A percentile compares a stretch with the other conserved stretches of the same genome.
Conservation (phyloP, 2,113 vertebrate species). For the Xyrauchen texanus region DNA sequence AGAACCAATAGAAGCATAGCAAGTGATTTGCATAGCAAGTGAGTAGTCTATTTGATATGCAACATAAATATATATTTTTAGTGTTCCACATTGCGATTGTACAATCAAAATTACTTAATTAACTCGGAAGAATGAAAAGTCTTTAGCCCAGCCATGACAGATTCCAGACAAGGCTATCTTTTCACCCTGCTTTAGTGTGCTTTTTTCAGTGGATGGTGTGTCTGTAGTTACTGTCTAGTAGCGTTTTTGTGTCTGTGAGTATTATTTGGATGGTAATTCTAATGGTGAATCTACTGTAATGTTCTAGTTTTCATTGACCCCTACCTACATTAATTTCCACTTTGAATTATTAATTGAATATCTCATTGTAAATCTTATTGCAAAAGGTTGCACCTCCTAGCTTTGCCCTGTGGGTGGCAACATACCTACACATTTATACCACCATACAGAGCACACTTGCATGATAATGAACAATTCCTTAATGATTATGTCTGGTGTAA, state of each 20-base stretch:
- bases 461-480: neutral
- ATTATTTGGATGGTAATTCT: neutral
- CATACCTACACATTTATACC: slow-evolving; percentile 20
- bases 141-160: too few species aligned
- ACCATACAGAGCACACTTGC: neutral
- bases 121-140: too few species aligned
- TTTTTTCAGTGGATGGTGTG: neutral
- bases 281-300: neutral
- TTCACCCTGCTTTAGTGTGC: too few species aligned
- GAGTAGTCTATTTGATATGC: neutral
- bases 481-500: too few species aligned
- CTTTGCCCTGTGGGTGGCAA: slow-evolving; percentile 41
- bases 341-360: slow-evolving; percentile 12
- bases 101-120: too few species aligned
- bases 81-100: too few species aligned
- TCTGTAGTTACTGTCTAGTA: neutral
- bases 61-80: neutral
- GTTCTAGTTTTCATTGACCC: slow-evolving; percentile 20
- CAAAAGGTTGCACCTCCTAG: slow-evolving; percentile 17
- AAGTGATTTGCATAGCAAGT: too few species aligned
- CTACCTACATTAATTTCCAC: slow-evolving; percentile 14
- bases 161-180: too few species aligned
- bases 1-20: neutral
- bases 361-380: neutral
- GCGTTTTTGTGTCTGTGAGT: neutral